Percentiles rank a stretch among this genome's conserved stretches.
These are phyloP conservation scores for Miniopterus natalensis DNA, from an alignment of 2,113 vertebrate species.

Conservation along the genomic window DNA sequence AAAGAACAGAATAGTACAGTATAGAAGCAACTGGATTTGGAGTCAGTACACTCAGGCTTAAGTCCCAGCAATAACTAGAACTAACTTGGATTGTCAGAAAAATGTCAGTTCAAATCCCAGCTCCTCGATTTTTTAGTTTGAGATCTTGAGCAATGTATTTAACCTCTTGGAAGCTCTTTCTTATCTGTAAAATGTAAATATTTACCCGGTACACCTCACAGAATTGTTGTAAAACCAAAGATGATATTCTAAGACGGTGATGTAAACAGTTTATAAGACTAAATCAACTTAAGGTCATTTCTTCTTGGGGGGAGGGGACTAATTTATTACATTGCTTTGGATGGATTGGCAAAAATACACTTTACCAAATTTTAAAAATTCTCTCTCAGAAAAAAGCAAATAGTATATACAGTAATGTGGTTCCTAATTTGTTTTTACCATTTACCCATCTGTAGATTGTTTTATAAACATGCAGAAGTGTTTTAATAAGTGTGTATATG, in stretches of 20 bases:
- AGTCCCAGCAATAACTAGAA: not conserved
- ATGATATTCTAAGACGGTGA: not conserved
- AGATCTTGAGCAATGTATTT: not conserved
- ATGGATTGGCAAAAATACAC: not conserved
- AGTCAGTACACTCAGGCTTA: not conserved
- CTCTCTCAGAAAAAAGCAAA: slow-evolving; percentile 43
- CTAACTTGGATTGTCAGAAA: not conserved
- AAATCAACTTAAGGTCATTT: not conserved
- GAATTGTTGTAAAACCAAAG: not conserved
- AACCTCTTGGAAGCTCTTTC: not conserved
- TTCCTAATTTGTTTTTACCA: slow-evolving; percentile 17
- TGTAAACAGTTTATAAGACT: not conserved
- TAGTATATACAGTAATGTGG: not conserved
- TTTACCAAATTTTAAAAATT: slow-evolving; percentile 11
- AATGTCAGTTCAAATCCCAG: not conserved
- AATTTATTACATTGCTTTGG: slow-evolving; percentile 36
- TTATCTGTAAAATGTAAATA: slow-evolving; percentile 14
- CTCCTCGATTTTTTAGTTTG: not conserved
- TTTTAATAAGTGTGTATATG: not conserved
- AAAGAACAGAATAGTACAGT: not conserved
- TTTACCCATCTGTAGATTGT: not conserved
- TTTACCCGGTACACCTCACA: not conserved
- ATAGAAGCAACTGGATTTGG: not conserved
- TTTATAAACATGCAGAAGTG: not conserved
- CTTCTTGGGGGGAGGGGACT: not conserved